A percentile compares a stretch with the other conserved stretches of the same genome.
Conservation (phyloP, 2,797 vertebrate genomes). For the Rhynchonycteris naso region DNA sequence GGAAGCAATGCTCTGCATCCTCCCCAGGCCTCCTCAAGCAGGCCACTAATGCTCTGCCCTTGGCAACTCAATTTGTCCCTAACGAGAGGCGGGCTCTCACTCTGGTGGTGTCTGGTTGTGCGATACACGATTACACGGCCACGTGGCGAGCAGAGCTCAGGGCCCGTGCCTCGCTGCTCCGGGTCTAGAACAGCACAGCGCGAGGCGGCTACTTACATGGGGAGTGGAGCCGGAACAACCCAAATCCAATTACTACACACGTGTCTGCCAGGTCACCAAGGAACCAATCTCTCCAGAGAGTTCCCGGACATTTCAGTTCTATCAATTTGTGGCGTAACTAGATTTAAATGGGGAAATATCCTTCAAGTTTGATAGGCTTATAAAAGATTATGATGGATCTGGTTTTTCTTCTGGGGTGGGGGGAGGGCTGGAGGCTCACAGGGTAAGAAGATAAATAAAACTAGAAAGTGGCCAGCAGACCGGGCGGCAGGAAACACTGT, state of each 20-base stretch:
- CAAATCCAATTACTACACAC: not conserved
- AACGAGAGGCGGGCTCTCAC: not conserved
- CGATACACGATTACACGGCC: not conserved
- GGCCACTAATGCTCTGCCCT: not conserved
- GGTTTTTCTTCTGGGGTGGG: not conserved
- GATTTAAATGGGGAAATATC: not conserved
- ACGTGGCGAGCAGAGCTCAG: not conserved
- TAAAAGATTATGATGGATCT: not conserved
- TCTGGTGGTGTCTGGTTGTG: not conserved
- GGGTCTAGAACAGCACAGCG: rapidly evolving
- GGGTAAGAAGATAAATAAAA: not conserved
- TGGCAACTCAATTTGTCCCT: not conserved
- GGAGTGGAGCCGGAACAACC: not conserved
- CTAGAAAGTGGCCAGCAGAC: not conserved
- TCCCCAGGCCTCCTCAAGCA: not conserved
- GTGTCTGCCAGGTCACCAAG: rapidly evolving
- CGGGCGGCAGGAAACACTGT: rapidly evolving
- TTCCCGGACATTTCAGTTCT: not conserved
- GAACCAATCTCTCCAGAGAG: not conserved
- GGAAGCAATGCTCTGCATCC: not conserved
- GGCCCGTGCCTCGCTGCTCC: rapidly evolving
- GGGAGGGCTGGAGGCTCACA: not conserved
- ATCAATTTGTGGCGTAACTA: not conserved
- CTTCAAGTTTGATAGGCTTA: not conserved
- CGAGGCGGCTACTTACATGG: rapidly evolving